phyloP scores from a whole-genome alignment of 2,888 invertebrate genomes.

The Athripsodes cinereus region DNA sequence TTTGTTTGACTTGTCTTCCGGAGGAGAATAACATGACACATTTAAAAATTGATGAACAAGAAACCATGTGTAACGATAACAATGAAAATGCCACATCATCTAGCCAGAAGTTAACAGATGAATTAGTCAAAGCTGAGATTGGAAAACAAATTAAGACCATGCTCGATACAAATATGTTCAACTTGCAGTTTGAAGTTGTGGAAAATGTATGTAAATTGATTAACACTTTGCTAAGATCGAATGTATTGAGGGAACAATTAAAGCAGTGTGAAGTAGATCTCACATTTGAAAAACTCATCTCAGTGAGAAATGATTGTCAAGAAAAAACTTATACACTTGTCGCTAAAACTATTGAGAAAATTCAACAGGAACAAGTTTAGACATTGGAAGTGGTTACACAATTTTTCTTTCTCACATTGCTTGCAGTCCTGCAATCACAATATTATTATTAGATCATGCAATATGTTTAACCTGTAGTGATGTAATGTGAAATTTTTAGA shows the following conservation, averaged over 20 bases:
- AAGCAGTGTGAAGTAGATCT: slow-evolving; percentile 6
- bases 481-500: no score
- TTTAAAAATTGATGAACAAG: background rate
- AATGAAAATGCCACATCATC: slow-evolving; percentile 29
- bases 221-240: slow-evolving; percentile 41
- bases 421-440: no score
- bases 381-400: no score
- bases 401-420: background rate
- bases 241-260: slow-evolving; percentile 25
- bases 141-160: slow-evolving; percentile 47
- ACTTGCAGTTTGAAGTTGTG: slow-evolving; percentile 46
- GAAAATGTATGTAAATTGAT: slow-evolving; percentile 48
- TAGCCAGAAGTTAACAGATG: slow-evolving; percentile 25
- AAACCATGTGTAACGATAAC: slow-evolving; percentile 24
- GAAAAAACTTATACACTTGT: slow-evolving; percentile 36
- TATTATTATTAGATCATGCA: no score
- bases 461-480: no score
- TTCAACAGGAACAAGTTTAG: background rate
- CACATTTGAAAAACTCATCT: slow-evolving; percentile 37
- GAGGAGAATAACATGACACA: slow-evolving; percentile 23
- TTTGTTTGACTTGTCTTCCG: slow-evolving; percentile 34
- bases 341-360: slow-evolving; percentile 14
- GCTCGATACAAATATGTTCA: slow-evolving; percentile 44
- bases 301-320: slow-evolving; percentile 37
- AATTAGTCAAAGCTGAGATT: slow-evolving; percentile 47